phyloP scores from a whole-genome alignment of 2,888 invertebrate species.

The Heliconius sara region DNA sequence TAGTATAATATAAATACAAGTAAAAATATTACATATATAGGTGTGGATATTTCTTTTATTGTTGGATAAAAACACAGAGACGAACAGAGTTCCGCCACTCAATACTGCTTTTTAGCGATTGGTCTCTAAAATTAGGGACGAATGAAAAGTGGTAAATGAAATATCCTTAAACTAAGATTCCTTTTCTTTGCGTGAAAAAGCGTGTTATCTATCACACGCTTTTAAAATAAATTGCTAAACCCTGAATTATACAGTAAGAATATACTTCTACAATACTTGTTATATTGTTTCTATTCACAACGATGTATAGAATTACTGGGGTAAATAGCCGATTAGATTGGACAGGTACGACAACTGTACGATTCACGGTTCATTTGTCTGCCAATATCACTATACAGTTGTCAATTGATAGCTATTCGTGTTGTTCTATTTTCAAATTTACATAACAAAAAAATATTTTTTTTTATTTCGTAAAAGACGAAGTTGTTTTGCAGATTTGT shows the following conservation, averaged over 20 bases:
- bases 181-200: too few relatives aligned
- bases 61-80: too few relatives aligned
- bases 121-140: too few relatives aligned
- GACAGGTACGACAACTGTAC: slow-evolving; percentile 43
- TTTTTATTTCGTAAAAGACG: not conserved
- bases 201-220: not conserved
- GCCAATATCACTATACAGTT: slow-evolving; percentile 37
- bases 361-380: slow-evolving; percentile 50
- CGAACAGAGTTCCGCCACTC: too few relatives aligned
- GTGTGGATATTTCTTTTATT: too few relatives aligned
- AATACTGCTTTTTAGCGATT: too few relatives aligned
- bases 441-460: not conserved
- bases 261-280: slow-evolving; percentile 6
- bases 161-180: too few relatives aligned
- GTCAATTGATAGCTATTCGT: slow-evolving; percentile 40
- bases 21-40: too few relatives aligned
- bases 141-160: too few relatives aligned
- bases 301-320: slow-evolving; percentile 16
- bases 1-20: not conserved
- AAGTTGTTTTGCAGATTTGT: too few relatives aligned
- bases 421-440: not conserved
- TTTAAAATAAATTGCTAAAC: not conserved
- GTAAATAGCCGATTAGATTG: slow-evolving; percentile 32
- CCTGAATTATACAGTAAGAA: not conserved
- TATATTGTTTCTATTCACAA: not conserved